Conservation (phyloP, 2,888 invertebrate genomes). For the Ceraclea dissimilis region DNA sequence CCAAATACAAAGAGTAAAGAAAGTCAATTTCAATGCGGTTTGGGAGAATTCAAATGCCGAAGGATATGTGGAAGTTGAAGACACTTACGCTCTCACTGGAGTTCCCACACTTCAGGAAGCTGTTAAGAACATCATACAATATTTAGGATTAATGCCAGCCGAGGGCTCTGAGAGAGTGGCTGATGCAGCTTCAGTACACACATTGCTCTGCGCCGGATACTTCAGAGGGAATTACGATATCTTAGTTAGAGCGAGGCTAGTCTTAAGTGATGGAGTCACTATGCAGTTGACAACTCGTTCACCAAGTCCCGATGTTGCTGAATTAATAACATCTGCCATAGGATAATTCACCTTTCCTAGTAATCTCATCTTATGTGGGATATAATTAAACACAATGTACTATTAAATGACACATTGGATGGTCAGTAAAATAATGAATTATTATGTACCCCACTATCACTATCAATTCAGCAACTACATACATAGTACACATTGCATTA, state of each 20-base stretch:
- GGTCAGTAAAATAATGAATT: neutral
- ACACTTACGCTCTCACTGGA: conserved; percentile 83
- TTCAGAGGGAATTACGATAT: conserved; percentile 90
- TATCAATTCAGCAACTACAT: too few relatives aligned
- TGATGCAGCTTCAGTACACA: conserved; percentile 76
- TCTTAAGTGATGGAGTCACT: conserved; percentile 69
- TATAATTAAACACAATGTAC: neutral
- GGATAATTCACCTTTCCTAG: conserved; percentile 49
- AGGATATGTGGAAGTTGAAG: conserved; percentile 67
- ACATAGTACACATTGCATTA: too few relatives aligned
- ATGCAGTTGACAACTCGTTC: conserved; percentile 90
- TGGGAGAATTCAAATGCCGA: conserved; percentile 67
- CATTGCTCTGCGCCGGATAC: conserved; percentile 72
- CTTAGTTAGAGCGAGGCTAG: conserved; percentile 75
- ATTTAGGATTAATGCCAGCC: conserved; percentile 77
- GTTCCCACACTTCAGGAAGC: conserved; percentile 76
- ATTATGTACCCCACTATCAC: too few relatives aligned
- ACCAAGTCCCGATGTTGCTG: conserved; percentile 76
- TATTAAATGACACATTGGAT: neutral
- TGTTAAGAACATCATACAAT: conserved; percentile 73
- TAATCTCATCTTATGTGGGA: neutral
- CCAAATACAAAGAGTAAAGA: conserved; percentile 72
- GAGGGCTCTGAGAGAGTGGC: conserved; percentile 78
- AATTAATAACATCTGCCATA: conserved; percentile 78
- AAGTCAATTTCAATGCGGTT: conserved; percentile 68